Evolutionary conservation across 1,140 invertebrate genomes (phyloP), one percentile per base, ranked within the genome.

Genomic region (Cherax destructor): DNA sequence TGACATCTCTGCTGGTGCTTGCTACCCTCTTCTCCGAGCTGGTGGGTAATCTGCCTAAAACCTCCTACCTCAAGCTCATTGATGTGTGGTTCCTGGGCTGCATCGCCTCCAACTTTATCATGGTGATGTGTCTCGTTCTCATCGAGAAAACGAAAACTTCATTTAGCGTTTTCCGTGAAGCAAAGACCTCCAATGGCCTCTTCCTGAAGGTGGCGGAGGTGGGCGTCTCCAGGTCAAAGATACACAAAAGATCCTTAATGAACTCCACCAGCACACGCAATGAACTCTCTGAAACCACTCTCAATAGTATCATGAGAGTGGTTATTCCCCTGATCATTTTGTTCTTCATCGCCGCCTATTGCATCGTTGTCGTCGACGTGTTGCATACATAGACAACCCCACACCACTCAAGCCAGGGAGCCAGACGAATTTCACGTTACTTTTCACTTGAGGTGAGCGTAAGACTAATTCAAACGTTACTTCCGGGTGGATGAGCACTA

Each of bases 1-100:
- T 91, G 47, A 91, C 89, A 2, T 84, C 89, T 4, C 59, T 91
- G 50, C 77, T 91, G 5, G 88, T 90, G 21, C 69, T 90, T 1
- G 69, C 88, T n/a, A 90, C 88, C 47, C 88, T 90, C 81, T 90
- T 90, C 72, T 90, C 88, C 11, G 49, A 90, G 52, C 24, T 85
- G 56, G 80, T 80, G 11, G 78, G 72, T 9, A 72, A 56, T 11
- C 47, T 92, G 7, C 91, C 91, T 0, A 87, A 92, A 72, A 87
- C 91, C 0, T 86, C 91, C 0, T 92, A 92, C 65, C 69, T 92
- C 30, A 92, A 92, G 47, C 56, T 87, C 41, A 87, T 92, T 21
- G 91, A 92, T 50, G 47, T 91, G 5, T 91, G 89, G 89, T 91
- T 91, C 50, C 50, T 91, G 72, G 59, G 52, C 30, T 79, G 65